Evolutionary conservation across 2,888 invertebrate genomes (phyloP).

Genomic region (Eulithis prunata): DNA sequence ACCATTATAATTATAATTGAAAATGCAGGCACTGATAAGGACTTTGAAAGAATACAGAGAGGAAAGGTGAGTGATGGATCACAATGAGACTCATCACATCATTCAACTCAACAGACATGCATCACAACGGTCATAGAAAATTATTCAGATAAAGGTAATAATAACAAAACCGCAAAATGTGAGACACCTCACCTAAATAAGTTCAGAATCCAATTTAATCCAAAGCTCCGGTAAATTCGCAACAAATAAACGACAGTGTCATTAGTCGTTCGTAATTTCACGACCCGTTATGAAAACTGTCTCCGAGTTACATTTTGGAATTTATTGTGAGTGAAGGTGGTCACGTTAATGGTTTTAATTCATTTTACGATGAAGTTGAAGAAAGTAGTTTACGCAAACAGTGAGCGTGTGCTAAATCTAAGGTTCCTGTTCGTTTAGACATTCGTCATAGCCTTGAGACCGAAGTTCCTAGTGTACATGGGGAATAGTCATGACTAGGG

Average conservation of each 20-base stretch:
- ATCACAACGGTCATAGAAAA: not conserved
- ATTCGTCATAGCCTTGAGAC: too few species aligned
- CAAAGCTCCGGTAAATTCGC: slow-evolving; percentile 12
- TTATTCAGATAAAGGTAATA: not conserved
- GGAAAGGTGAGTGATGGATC: too few species aligned
- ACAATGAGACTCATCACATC: too few species aligned
- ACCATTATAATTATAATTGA: too few species aligned
- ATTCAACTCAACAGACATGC: not conserved
- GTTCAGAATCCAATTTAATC: slow-evolving; percentile 9
- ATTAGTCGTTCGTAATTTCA: slow-evolving; percentile 51
- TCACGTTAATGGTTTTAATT: slow-evolving; percentile 22
- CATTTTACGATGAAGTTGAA: not conserved
- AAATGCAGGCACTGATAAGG: too few species aligned
- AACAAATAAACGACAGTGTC: slow-evolving; percentile 36
- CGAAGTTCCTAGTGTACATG: too few species aligned
- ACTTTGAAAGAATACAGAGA: too few species aligned
- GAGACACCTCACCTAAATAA: slow-evolving; percentile 11
- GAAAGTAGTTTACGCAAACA: slow-evolving; percentile 13
- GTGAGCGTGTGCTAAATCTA: too few species aligned
- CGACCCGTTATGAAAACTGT: slow-evolving; percentile 56
- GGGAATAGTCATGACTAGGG: too few species aligned
- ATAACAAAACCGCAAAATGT: slow-evolving; percentile 10
- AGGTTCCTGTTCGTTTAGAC: too few species aligned
- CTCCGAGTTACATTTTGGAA: slow-evolving; percentile 39
- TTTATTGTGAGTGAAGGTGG: slow-evolving; percentile 29